Percentiles rank a stretch among this genome's conserved stretches.
phyloP scores from a whole-genome alignment of 1,140 invertebrate genomes.

The Drusus annulatus region DNA sequence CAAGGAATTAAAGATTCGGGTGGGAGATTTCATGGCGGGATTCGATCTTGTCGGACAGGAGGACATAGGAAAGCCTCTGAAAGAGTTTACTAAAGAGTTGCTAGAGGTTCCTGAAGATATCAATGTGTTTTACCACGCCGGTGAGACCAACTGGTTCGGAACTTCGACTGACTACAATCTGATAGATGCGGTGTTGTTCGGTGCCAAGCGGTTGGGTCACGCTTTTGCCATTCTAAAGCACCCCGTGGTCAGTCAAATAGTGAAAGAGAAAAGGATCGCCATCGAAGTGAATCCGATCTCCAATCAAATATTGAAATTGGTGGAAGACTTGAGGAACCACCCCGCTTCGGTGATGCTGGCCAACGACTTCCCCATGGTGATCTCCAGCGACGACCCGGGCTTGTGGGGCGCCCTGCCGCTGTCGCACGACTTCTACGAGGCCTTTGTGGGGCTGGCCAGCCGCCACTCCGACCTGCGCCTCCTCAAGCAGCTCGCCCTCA shows the following conservation, averaged over 20 bases:
- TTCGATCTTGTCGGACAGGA: constrained; percentile 87
- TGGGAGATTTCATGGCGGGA: constrained; percentile 77
- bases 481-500: constrained; percentile 84
- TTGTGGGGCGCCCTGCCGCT: constrained; percentile 83
- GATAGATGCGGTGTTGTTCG: constrained; percentile 85
- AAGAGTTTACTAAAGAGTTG: constrained; percentile 74
- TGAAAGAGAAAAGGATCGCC: constrained; percentile 77
- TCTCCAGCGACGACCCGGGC: constrained; percentile 84
- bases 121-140: constrained; percentile 86
- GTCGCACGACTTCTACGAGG: constrained; percentile 87
- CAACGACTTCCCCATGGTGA: constrained; percentile 73
- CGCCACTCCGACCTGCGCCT: constrained; percentile 78
- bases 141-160: constrained; percentile 86
- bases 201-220: constrained; percentile 79
- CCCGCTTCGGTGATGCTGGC: constrained; percentile 80
- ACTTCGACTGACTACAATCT: constrained; percentile 79
- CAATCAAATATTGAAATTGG: constrained; percentile 84
- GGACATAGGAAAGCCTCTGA: constrained; percentile 76
- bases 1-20: constrained; percentile 65
- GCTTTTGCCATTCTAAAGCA: constrained; percentile 84
- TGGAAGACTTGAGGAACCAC: constrained; percentile 86
- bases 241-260: constrained; percentile 76
- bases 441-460: constrained; percentile 85
- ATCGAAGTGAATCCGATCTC: constrained; percentile 89
- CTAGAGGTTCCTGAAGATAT: constrained; percentile 71